Evolutionary conservation across 1,140 invertebrate genomes (phyloP), one percentile per base, ranked within the genome.

Genomic region (Dinothrombium tinctorium): DNA sequence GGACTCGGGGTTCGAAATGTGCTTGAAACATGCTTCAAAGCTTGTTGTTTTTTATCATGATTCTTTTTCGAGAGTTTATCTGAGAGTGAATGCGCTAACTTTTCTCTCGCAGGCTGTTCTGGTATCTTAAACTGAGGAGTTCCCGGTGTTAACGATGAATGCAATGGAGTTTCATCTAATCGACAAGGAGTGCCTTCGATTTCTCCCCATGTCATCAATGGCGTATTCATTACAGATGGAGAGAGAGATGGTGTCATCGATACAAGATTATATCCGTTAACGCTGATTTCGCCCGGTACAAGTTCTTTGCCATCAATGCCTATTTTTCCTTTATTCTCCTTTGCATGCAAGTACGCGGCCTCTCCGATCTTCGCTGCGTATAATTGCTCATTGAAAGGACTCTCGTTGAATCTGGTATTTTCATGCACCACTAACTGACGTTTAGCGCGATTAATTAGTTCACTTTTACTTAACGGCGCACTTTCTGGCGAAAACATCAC

Each of bases 121-220:
- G 82, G 71, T 57, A 96, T 94, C 57, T 74, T 71, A 53, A 86
- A 89, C 17, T 52, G 50, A 0, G 77, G 74, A 0, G 73, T 75
- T 19, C 73, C 73, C 14, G 68, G 64, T 22, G 61, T 63, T 20
- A 63, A 60, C 24, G 62, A 62, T 39, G 56, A 38, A 40, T 62
- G 36, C 14, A 40, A 29, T 9, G 37, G 38, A 21, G 28, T 54
- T 1, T 58, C 59, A 49, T 69, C 67, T 4, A 71, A 52, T 17
- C 62, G 51, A 49, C 90, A 90, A 2, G 90, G 90, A 2, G 92
- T 96, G 12, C 87, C 83, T 58, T 98, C 89, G 35, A 98, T 92
- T 58, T 92, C 74, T 49, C 92, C 92, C 92, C 90, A 98, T 0
- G 90, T 96, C 87, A 99, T 96, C 28, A 96, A 60, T 7, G 92